Base-by-base conservation (phyloP, 2,113 vertebrate genomes). In the Propithecus coquereli region DNA sequence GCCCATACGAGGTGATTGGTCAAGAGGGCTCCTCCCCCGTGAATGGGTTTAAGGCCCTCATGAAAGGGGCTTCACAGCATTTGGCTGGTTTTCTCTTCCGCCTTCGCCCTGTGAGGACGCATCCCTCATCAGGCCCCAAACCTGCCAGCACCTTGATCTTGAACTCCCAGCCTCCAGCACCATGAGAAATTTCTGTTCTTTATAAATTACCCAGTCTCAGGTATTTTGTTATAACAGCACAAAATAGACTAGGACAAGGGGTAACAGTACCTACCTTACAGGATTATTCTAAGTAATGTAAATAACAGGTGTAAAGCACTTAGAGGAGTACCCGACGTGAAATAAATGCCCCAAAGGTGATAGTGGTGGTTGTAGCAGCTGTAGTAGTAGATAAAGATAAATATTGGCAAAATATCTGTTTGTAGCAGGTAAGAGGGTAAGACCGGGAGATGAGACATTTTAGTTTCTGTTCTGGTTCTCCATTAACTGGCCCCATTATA, bases 361-460 rank as follows among this genome's bases (percentile, higher is more conserved):
- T 11, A 37, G 27, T 5, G 3, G 25, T 8, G 12, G 13, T 5
- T 7, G 12, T 25, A 14, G n/a, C 7, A 11, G 13, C 57, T 23
- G 0, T 50, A n/a, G 13, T 1, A 14, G 23, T 34, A 50, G 20
- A 57, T 90, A 43, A 43, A 73, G 71, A 20, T n/a, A 66, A 68
- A 63, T 52, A 59, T 0, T 37, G 80, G 16, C 65, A 59, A 85
- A 83, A 57, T 34, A 50, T 30, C 93, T 74, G 20, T 43, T n/a
- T 45, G 8, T 0, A 4, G 47, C 11, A 30, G 16, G 27, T 17
- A 83, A 17, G 11, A 32, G 22, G 25, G 13, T 47, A 76, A 73
- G 34, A 59, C 59, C 20, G 20, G 25, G 84, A 68, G 54, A 23
- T 23, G 3, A 68, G 17, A 25, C 27, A n/a, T 14, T 22, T 45